Conservation (phyloP, 1,140 invertebrate genomes). For the Cydia pomonella region DNA sequence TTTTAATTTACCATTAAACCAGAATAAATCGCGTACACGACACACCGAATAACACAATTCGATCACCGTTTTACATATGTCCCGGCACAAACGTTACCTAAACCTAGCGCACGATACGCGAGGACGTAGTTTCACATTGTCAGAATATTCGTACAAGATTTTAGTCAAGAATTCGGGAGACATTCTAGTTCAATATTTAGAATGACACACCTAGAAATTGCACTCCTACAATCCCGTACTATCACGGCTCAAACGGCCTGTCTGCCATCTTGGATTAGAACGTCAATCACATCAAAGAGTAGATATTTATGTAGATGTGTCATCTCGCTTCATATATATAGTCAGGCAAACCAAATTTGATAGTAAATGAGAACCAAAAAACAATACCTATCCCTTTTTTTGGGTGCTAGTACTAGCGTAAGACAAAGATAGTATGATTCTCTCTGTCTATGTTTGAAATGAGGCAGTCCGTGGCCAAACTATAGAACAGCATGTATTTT, state of each 20-base stretch:
- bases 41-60: constrained; percentile 77
- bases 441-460: no score
- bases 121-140: constrained; percentile 71
- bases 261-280: constrained; percentile 84
- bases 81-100: constrained; percentile 80
- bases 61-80: constrained; percentile 77
- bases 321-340: background rate
- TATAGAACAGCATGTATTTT: no score
- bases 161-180: constrained; percentile 78
- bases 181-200: constrained; percentile 82
- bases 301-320: constrained; percentile 37
- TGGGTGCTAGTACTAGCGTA: no score
- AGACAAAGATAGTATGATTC: no score
- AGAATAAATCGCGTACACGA: constrained; percentile 77
- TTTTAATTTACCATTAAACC: constrained; percentile 83
- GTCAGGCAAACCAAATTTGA: background rate
- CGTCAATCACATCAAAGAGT: constrained; percentile 80
- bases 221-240: constrained; percentile 81
- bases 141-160: constrained; percentile 65
- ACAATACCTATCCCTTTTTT: no score
- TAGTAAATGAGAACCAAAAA: no score
- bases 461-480: no score
- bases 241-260: constrained; percentile 81
- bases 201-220: constrained; percentile 85
- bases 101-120: constrained; percentile 76